These are phyloP conservation scores for Lucifuga dentata DNA, from an alignment of 2,113 vertebrate genomes.

Conservation along the genomic window DNA sequence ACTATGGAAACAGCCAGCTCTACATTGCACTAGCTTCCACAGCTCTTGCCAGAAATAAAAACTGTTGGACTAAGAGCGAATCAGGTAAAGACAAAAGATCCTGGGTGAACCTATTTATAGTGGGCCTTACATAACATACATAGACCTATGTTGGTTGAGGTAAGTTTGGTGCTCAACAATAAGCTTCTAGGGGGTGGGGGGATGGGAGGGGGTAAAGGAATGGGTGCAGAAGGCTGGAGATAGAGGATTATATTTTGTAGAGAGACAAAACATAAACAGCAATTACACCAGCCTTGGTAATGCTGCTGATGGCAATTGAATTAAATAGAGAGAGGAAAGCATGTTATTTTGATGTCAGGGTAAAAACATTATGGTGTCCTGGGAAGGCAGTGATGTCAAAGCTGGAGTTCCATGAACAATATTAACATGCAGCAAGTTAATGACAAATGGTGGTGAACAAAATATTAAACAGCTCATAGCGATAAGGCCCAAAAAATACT, in stretches of 20 bases:
- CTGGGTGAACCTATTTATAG: constrained; percentile 86
- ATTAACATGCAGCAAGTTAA: constrained; percentile 54
- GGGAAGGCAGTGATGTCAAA: constrained; percentile 66
- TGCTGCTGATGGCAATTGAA: constrained; percentile 26
- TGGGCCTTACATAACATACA: constrained; percentile 84
- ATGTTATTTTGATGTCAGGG: constrained; percentile 44
- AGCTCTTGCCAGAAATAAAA: constrained; percentile 87
- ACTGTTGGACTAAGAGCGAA: constrained; percentile 86
- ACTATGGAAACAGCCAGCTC: constrained; percentile 87
- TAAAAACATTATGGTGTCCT: constrained; percentile 43
- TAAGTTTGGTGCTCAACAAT: constrained; percentile 68
- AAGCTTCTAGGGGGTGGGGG: constrained; percentile 61
- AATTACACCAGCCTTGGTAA: constrained; percentile 40
- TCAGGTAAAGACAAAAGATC: constrained; percentile 91
- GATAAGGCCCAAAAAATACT: constrained; percentile 32
- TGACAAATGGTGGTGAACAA: constrained; percentile 44
- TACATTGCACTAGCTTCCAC: constrained; percentile 83
- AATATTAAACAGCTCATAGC: constrained; percentile 35
- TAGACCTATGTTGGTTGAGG: constrained; percentile 76
- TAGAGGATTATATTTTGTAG: constrained; percentile 45
- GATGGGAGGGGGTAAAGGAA: constrained; percentile 56
- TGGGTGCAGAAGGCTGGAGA: constrained; percentile 43
- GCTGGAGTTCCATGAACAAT: constrained; percentile 36
- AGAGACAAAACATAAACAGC: constrained; percentile 39
- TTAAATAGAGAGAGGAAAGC: constrained; percentile 33